Percentiles rank a stretch among this genome's conserved stretches.
Evolutionary conservation across 2,888 invertebrate genomes (phyloP).

Genomic region (Sminthurinus aureus): DNA sequence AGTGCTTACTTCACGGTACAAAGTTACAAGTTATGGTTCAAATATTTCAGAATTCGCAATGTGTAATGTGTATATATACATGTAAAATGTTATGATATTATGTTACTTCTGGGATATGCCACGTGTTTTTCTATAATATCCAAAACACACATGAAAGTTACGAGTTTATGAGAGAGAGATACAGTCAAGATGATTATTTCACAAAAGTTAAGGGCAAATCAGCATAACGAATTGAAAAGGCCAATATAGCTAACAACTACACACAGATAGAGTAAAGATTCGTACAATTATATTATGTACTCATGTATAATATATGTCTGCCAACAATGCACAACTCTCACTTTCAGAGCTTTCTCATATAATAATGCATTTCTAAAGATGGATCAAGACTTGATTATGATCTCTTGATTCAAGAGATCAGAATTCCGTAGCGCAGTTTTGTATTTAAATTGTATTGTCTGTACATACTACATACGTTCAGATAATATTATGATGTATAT

Average conservation of each 20-base stretch:
- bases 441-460: neutral
- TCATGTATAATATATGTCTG: no score
- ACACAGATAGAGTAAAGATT: no score
- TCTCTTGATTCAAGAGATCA: neutral
- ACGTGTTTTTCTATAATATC: no score
- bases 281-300: neutral
- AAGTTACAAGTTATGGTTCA: no score
- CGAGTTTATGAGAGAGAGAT: neutral
- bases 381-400: neutral
- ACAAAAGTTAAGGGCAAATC: constrained; percentile 1
- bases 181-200: neutral
- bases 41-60: no score
- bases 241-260: no score
- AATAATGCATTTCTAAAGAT: neutral
- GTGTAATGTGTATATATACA: no score
- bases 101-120: no score
- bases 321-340: constrained; percentile 36
- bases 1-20: no score
- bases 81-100: no score
- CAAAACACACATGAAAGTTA: no score
- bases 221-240: constrained; percentile 12
- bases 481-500: no score
- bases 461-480: neutral
- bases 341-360: constrained; percentile 44
- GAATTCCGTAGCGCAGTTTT: neutral